Percentiles rank a stretch among this genome's conserved stretches.
Conservation (phyloP, 2,888 invertebrate genomes). For the Eudasyphora cyanicolor region DNA sequence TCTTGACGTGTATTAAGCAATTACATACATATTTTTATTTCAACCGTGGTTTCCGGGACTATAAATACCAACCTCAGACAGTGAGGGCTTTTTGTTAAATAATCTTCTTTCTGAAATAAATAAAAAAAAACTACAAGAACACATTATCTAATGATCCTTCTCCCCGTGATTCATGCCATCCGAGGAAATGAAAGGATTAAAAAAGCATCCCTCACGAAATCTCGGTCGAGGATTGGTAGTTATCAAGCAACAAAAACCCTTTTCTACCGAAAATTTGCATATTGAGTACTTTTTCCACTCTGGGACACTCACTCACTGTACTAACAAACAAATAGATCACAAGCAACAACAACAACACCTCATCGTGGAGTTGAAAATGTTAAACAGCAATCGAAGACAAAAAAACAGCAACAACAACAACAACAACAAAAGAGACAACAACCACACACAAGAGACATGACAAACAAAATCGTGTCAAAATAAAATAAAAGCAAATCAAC, state of each 20-base stretch:
- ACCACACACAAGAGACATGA: constrained; percentile 25
- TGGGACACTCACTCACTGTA: constrained; percentile 15
- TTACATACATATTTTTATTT: too few species aligned
- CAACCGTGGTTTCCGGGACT: too few species aligned
- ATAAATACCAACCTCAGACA: too few species aligned
- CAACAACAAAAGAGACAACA: too few species aligned
- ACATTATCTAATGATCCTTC: too few species aligned
- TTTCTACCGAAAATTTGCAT: constrained; percentile 22
- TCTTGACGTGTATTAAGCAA: too few species aligned
- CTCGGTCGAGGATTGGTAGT: constrained; percentile 25
- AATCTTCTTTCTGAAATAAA: too few species aligned
- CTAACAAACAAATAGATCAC: constrained; percentile 29
- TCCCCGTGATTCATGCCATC: not conserved
- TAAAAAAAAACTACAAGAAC: too few species aligned
- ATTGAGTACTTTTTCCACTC: constrained; percentile 15
- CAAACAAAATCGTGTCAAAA: constrained; percentile 56
- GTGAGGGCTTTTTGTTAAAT: too few species aligned
- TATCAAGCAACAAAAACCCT: not conserved
- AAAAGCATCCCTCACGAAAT: not conserved
- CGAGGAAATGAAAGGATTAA: not conserved
- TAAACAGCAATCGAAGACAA: constrained; percentile 20
- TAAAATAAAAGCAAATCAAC: constrained; percentile 35
- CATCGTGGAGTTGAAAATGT: constrained; percentile 19
- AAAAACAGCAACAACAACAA: not conserved
- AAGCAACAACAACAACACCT: constrained; percentile 40